Percentiles rank a stretch among this genome's conserved stretches.
Evolutionary conservation across 2,797 vertebrate genomes (phyloP).

Genomic region (Graptemys geographica): DNA sequence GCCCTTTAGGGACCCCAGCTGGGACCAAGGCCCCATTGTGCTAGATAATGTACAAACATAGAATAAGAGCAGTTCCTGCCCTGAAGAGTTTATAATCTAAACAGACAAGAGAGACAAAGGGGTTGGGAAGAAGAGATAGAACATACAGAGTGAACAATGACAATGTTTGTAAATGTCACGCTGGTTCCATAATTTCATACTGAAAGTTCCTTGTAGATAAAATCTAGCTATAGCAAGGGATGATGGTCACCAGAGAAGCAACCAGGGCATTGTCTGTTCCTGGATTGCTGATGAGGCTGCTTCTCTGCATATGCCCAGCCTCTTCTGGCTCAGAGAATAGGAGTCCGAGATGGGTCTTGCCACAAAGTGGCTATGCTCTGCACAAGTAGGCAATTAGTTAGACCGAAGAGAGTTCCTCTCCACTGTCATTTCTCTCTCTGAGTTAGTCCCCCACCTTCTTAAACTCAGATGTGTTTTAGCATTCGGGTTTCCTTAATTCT

Average conservation of each 20-base stretch:
- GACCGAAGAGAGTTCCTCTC: background rate
- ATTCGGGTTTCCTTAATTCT: background rate
- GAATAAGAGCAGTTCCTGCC: background rate
- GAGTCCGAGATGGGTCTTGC: background rate
- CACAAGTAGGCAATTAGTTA: background rate
- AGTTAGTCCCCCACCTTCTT: background rate
- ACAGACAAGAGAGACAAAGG: background rate
- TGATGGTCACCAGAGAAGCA: background rate
- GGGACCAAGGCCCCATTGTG: background rate
- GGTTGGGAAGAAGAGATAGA: background rate
- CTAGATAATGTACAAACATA: background rate
- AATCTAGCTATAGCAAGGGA: background rate
- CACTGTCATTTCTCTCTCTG: background rate
- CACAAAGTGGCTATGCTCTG: fast-evolving
- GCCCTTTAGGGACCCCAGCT: background rate
- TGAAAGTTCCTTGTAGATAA: background rate
- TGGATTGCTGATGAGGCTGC: background rate
- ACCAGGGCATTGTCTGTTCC: background rate
- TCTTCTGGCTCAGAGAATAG: background rate
- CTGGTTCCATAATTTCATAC: background rate
- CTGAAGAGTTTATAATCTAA: background rate
- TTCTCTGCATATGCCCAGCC: background rate
- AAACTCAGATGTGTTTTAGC: background rate
- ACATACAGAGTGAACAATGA: fast-evolving
- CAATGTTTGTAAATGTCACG: background rate